Conservation (phyloP, 2,113 vertebrate genomes). For the Mugil cephalus region DNA sequence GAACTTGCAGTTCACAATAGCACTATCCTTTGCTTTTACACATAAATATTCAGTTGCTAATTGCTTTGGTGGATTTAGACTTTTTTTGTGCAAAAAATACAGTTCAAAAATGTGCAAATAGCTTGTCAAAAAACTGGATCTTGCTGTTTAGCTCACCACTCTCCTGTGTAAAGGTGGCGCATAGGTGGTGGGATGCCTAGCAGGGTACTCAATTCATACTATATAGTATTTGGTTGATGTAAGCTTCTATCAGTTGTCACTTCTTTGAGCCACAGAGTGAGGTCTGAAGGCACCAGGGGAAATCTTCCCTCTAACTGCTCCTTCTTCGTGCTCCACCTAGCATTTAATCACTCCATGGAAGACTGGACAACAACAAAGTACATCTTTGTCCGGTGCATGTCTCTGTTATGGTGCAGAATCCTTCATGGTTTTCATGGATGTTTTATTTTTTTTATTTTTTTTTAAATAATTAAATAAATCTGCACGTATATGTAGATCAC, state of each 20-base stretch:
- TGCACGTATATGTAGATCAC: not conserved
- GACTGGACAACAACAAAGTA: conserved; percentile 33
- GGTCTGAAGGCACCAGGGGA: conserved; percentile 44
- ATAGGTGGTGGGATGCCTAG: not conserved
- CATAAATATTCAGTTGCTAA: too few relatives aligned
- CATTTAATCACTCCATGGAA: conserved; percentile 58
- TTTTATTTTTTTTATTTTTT: not conserved
- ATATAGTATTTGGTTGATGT: conserved; percentile 36
- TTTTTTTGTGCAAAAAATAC: too few relatives aligned
- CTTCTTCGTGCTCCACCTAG: conserved; percentile 46
- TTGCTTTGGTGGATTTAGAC: too few relatives aligned
- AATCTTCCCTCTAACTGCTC: conserved; percentile 55
- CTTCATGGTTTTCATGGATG: conserved; percentile 6
- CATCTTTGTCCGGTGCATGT: conserved; percentile 12
- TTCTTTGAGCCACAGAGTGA: conserved; percentile 39
- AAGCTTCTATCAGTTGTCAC: conserved; percentile 51
- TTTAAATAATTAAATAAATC: not conserved
- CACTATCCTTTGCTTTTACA: too few relatives aligned
- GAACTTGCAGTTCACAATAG: too few relatives aligned
- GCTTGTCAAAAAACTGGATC: too few relatives aligned
- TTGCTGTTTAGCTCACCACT: not conserved
- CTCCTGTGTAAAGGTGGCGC: not conserved
- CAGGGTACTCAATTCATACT: conserved; percentile 30
- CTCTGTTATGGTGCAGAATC: conserved; percentile 15
- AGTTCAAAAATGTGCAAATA: too few relatives aligned